A percentile compares a stretch with the other conserved stretches of the same genome.
These are phyloP conservation scores for Erythrocercus mccallii DNA, from an alignment of 2,113 vertebrate genomes.

Conservation along the genomic window DNA sequence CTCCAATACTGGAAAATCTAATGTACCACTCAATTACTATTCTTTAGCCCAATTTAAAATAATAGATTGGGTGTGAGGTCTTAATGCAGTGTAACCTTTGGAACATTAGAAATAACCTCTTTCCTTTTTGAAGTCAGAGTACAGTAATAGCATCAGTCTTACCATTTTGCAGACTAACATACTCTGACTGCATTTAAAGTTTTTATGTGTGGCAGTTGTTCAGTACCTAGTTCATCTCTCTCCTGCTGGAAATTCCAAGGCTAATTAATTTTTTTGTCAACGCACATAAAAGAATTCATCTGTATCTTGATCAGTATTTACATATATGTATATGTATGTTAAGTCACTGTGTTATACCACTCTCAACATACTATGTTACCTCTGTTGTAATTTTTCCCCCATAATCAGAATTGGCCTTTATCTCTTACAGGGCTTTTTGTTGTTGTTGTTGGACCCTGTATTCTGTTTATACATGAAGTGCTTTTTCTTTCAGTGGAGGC, in stretches of 20 bases:
- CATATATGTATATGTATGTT: background rate
- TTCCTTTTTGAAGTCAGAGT: conserved; percentile 53
- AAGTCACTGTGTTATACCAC: background rate
- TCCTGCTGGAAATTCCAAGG: background rate
- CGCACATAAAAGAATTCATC: background rate
- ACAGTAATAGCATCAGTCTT: conserved; percentile 60
- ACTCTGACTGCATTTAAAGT: conserved; percentile 27
- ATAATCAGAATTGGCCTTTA: background rate
- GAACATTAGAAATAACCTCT: conserved; percentile 76
- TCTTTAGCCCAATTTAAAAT: conserved; percentile 77
- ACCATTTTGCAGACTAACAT: background rate
- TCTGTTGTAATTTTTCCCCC: background rate
- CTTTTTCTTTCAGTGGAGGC: background rate
- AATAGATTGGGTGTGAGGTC: conserved; percentile 73
- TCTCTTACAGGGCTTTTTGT: background rate
- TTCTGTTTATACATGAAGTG: background rate
- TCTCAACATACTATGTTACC: background rate
- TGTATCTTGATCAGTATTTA: background rate
- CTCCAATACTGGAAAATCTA: conserved; percentile 69
- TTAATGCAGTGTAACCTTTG: conserved; percentile 78
- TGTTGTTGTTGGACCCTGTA: background rate
- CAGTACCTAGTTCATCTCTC: background rate
- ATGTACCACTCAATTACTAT: conserved; percentile 77
- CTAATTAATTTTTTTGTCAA: background rate
- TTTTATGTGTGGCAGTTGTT: background rate